Evolutionary conservation across 1,140 invertebrate genomes (phyloP), one percentile per base, ranked within the genome.

Genomic region (Lordiphosa stackelbergi): DNA sequence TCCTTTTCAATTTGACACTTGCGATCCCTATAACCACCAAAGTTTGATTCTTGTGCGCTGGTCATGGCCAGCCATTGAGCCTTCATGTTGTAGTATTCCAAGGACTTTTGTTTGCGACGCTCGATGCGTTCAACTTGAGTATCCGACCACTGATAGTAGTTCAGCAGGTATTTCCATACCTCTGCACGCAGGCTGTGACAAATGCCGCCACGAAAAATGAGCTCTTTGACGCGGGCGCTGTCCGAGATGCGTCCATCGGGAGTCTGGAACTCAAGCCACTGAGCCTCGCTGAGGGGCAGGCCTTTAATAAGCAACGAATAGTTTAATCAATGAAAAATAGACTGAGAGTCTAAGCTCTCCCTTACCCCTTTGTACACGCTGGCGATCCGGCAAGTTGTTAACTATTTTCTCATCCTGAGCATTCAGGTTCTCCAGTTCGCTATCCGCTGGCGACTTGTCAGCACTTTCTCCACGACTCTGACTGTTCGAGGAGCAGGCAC

Each of bases 1-100:
- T 99, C 98, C 89, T 99, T 99, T 77, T 99, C 97, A 68, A 99
- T 97, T 52, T 99, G 90, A 88, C 93, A 96, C 90, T 98, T 98
- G 66, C 96, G 90, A 68, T 99, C 97, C 53, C 94, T 91, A 79
- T 95, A 97, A 69, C 94, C 92, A 16, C 93, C 91, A 89, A 99
- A 99, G 69, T 96, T 91, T 0, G 91, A 90, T 85, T 99, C 96
- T 89, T 99, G 98, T 4, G 91, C 92, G 36, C 91, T 89, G 5
- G 93, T 93, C 87, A 99, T 96, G 1, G 94, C 94, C 69, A 94
- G 92, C 98, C 98, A 99, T 88, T 99, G 98, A 7, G 95, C 90
- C 88, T 99, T 99, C 96, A 99, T 99, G 46, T 91, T 91, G 87
- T 94, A 97, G 89, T 99, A 99, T 85, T 97, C 95, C 61, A 96